These are phyloP conservation scores for Myrmecobius fasciatus DNA, from an alignment of 2,113 vertebrate species.

Conservation along the genomic window DNA sequence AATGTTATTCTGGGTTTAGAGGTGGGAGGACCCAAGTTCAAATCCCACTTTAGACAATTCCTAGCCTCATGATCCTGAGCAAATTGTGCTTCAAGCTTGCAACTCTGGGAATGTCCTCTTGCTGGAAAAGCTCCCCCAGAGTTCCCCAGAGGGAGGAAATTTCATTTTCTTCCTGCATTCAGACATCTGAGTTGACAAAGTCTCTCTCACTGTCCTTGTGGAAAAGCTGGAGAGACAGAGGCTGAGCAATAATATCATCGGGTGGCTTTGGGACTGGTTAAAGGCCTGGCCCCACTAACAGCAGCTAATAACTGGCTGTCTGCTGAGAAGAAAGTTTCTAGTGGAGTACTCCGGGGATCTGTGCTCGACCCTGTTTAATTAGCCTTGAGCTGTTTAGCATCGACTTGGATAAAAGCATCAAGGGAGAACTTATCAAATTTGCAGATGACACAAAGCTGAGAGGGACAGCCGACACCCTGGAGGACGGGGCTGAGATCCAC, in stretches of 20 bases:
- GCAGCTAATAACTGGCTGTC: neutral
- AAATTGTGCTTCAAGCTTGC: neutral
- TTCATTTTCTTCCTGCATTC: neutral
- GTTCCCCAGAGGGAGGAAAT: neutral
- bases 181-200: neutral
- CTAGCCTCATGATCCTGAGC: neutral
- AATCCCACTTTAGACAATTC: neutral
- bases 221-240: neutral
- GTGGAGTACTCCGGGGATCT: neutral
- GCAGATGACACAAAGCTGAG: neutral
- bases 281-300: neutral
- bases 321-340: neutral
- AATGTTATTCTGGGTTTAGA: neutral
- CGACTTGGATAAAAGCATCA: neutral
- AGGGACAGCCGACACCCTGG: neutral
- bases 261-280: neutral
- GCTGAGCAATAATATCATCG: neutral
- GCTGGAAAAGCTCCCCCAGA: neutral
- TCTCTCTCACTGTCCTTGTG: neutral
- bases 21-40: neutral
- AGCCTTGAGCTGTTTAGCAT: neutral
- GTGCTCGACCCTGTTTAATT: neutral
- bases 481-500: neutral
- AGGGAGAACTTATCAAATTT: neutral
- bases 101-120: neutral